Conservation (phyloP, 2,888 invertebrate species). For the Chymomyza caudatula region DNA sequence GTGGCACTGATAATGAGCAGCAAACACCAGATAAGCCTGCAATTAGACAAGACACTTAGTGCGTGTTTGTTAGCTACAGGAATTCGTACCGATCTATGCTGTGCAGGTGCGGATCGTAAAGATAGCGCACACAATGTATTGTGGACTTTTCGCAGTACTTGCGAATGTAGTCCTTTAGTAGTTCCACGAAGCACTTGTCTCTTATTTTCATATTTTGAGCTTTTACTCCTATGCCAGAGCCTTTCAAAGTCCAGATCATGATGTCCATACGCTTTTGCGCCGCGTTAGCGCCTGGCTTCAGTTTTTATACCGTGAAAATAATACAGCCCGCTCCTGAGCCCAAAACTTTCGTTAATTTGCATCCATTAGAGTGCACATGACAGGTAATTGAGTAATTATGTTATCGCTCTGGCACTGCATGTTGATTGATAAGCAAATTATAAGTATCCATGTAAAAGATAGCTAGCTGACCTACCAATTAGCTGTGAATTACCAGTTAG, state of each 20-base stretch:
- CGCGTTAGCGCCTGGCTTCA: neutral
- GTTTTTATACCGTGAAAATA: slow-evolving; percentile 12
- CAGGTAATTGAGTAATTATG: slow-evolving; percentile 61
- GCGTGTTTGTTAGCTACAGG: neutral
- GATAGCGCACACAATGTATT: slow-evolving; percentile 74
- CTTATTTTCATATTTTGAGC: neutral
- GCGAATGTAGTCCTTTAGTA: slow-evolving; percentile 61
- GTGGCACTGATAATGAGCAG: slow-evolving; percentile 63
- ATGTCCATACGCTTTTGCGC: neutral
- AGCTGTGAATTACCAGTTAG: slow-evolving; percentile 13
- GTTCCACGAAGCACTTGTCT: slow-evolving; percentile 41
- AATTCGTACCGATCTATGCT: slow-evolving; percentile 65
- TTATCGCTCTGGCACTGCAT: slow-evolving; percentile 10
- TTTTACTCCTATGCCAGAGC: neutral
- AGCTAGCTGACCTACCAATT: slow-evolving; percentile 55
- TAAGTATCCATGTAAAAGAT: slow-evolving; percentile 26
- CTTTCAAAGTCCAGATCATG: slow-evolving; percentile 19
- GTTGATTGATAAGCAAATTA: slow-evolving; percentile 43
- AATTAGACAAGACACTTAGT: neutral
- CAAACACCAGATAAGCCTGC: slow-evolving; percentile 69
- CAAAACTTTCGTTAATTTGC: neutral
- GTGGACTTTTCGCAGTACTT: slow-evolving; percentile 73
- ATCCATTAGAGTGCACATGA: neutral
- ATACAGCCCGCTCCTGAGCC: neutral
- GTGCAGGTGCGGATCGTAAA: slow-evolving; percentile 68